These are phyloP conservation scores for Elysia crispata DNA, from an alignment of 2,888 invertebrate species.

Conservation along the genomic window DNA sequence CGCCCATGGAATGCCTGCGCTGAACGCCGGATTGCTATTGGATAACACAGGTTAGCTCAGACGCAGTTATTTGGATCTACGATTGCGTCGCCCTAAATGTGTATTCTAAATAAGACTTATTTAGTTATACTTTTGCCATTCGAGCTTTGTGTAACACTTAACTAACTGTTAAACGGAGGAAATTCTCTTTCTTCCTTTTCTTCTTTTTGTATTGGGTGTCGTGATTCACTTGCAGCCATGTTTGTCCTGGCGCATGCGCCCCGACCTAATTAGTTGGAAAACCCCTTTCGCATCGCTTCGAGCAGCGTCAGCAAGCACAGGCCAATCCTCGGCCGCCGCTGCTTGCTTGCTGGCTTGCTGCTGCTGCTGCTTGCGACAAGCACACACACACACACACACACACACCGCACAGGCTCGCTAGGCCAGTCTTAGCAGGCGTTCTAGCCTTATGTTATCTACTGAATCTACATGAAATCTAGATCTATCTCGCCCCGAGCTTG, in stretches of 20 bases:
- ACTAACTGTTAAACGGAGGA: neutral
- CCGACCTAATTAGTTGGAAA: slow-evolving; percentile 35
- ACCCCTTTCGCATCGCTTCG: slow-evolving; percentile 29
- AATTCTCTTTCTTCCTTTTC: neutral
- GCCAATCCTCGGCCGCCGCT: neutral
- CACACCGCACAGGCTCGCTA: no score
- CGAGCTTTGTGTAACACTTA: neutral
- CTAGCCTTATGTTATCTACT: no score
- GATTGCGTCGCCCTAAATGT: no score
- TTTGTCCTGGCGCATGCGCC: slow-evolving; percentile 37
- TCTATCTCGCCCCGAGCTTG: no score
- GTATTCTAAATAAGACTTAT: neutral
- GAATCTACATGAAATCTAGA: no score
- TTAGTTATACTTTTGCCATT: neutral
- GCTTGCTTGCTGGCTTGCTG: neutral
- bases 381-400: no score
- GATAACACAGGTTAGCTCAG: slow-evolving; percentile 37
- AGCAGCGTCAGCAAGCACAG: neutral
- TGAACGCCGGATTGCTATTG: slow-evolving; percentile 42
- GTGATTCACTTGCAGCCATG: slow-evolving; percentile 24
- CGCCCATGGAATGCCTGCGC: slow-evolving; percentile 46
- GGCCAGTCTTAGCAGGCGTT: no score
- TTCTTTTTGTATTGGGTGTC: neutral
- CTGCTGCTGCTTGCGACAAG: neutral
- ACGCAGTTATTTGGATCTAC: no score